Conservation (phyloP, 2,888 invertebrate genomes). For the Chrysopilus asiliformis region DNA sequence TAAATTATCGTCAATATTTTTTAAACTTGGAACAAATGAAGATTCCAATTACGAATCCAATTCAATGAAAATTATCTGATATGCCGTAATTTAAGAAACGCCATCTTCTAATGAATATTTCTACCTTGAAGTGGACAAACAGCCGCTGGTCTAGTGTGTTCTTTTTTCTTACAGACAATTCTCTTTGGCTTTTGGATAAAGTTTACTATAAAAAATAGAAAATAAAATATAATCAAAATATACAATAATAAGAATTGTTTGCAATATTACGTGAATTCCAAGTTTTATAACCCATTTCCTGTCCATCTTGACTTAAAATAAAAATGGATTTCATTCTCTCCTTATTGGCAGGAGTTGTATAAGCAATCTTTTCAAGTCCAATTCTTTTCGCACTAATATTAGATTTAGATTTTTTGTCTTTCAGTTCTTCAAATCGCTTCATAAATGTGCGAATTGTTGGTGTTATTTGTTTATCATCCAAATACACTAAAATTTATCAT, state of each 20-base stretch:
- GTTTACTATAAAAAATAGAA: conserved; percentile 7
- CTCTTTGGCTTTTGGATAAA: conserved; percentile 7
- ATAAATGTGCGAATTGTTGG: conserved; percentile 47
- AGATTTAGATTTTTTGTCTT: too few species aligned
- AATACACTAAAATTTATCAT: conserved; percentile 36
- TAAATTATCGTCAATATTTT: too few species aligned
- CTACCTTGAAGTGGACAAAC: conserved; percentile 5
- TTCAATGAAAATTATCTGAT: too few species aligned
- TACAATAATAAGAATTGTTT: not conserved
- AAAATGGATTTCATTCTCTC: too few species aligned
- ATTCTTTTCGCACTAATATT: too few species aligned
- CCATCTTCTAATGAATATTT: conserved; percentile 1
- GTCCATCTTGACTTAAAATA: conserved; percentile 1
- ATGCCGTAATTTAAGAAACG: too few species aligned
- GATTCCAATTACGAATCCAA: too few species aligned
- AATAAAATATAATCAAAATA: conserved; percentile 1
- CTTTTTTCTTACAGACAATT: not conserved
- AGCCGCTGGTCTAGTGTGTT: not conserved
- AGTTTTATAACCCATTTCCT: conserved; percentile 6
- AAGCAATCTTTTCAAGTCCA: too few species aligned
- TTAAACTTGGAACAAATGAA: too few species aligned
- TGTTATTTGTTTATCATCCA: conserved; percentile 47
- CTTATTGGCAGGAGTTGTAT: too few species aligned
- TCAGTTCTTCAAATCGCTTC: conserved; percentile 40
- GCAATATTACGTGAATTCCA: conserved; percentile 13